These are phyloP conservation scores for Motacilla tschutschensis DNA, from an alignment of 2,113 vertebrate genomes.

Conservation along the genomic window DNA sequence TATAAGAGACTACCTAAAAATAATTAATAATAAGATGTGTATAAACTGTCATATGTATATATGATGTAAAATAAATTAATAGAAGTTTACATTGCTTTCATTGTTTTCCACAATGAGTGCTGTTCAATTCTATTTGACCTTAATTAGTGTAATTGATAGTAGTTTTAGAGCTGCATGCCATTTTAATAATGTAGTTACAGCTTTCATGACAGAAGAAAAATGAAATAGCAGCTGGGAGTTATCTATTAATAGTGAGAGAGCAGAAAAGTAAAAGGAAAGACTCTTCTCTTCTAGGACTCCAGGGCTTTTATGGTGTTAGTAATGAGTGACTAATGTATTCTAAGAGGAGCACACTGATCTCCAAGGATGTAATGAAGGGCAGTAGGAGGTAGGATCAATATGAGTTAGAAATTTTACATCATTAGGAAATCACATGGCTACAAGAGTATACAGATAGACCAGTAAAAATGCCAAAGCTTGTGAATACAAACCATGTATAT, in stretches of 20 bases:
- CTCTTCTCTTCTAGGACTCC: slow-evolving; percentile 8
- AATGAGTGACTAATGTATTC: slow-evolving; percentile 26
- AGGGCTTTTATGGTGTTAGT: not conserved
- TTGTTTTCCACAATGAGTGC: slow-evolving; percentile 46
- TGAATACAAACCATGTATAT: not conserved
- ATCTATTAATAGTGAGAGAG: slow-evolving; percentile 51
- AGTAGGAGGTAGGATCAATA: slow-evolving; percentile 37
- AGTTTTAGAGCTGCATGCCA: slow-evolving; percentile 39
- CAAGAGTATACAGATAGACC: not conserved
- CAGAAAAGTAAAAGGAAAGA: slow-evolving; percentile 45
- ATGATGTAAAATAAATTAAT: slow-evolving; percentile 50
- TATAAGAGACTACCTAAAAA: slow-evolving; percentile 9
- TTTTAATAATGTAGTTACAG: slow-evolving; percentile 66
- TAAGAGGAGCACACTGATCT: slow-evolving; percentile 20
- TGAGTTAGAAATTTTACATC: not conserved
- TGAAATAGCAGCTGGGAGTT: slow-evolving; percentile 58
- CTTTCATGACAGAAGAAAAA: slow-evolving; percentile 66
- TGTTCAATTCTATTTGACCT: slow-evolving; percentile 62
- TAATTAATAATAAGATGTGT: slow-evolving; percentile 40
- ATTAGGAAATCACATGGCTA: not conserved
- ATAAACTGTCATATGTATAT: slow-evolving; percentile 26
- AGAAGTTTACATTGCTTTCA: slow-evolving; percentile 33
- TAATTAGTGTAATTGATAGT: slow-evolving; percentile 74
- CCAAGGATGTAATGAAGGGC: slow-evolving; percentile 36
- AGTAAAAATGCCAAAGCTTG: not conserved